A percentile compares a stretch with the other conserved stretches of the same genome.
Evolutionary conservation across 2,113 vertebrate species (phyloP).

Genomic region (Oxygymnocypris stewartii): DNA sequence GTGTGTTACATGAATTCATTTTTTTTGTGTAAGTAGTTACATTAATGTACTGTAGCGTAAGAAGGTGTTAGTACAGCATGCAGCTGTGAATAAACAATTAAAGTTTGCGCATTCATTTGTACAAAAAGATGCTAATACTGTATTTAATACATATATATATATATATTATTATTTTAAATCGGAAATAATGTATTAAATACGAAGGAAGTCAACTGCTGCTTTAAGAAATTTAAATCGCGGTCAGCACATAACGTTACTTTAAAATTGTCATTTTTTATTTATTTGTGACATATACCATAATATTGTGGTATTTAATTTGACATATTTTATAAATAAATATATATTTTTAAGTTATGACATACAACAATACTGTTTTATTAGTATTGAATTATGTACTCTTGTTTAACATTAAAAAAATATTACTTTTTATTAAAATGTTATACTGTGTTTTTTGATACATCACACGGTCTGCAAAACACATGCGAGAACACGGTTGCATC

Average conservation of each 20-base stretch:
- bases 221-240: not conserved
- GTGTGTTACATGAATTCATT: not conserved
- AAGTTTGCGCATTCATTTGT: not conserved
- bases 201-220: not conserved
- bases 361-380: not conserved
- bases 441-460: no score
- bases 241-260: not conserved
- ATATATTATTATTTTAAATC: no score
- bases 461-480: no score
- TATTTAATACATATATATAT: not conserved
- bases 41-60: not conserved
- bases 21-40: not conserved
- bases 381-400: not conserved
- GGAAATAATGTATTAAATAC: not conserved
- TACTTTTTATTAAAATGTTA: not conserved
- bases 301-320: not conserved
- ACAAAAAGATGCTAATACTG: not conserved
- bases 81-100: not conserved
- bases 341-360: not conserved
- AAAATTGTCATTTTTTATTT: not conserved
- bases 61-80: constrained; percentile 11
- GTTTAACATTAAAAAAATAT: not conserved
- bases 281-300: not conserved
- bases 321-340: not conserved
- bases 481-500: no score